phyloP scores from a whole-genome alignment of 1,140 invertebrate genomes.

The Melitaea cinxia region DNA sequence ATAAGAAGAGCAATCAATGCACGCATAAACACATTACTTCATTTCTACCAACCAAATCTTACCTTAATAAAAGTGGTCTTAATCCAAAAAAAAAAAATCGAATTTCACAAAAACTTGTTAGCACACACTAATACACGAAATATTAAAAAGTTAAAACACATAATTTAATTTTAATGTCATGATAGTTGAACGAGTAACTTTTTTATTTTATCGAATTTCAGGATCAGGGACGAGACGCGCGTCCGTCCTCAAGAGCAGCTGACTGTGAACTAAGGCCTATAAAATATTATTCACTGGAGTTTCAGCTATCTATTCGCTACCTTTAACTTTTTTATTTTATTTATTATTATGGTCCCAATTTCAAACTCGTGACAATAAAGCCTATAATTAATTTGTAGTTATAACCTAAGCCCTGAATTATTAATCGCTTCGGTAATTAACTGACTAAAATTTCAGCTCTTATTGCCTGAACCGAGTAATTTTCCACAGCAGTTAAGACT shows the following conservation, averaged over 20 bases:
- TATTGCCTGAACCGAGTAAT: not conserved
- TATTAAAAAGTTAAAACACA: not conserved
- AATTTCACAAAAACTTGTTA: conserved; percentile 18
- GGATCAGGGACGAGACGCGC: conserved; percentile 28
- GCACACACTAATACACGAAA: conserved; percentile 2
- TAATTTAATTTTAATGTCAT: conserved; percentile 1
- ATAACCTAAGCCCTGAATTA: too few relatives aligned
- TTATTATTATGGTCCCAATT: not conserved
- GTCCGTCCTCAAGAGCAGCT: conserved; percentile 36
- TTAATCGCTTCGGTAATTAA: not conserved
- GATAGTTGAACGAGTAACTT: conserved; percentile 15
- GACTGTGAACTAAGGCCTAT: conserved; percentile 41
- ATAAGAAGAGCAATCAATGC: conserved; percentile 38
- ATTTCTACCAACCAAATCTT: conserved; percentile 1
- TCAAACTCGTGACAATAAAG: too few relatives aligned
- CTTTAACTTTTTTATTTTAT: conserved; percentile 5
- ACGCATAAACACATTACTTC: conserved; percentile 27
- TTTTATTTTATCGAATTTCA: conserved; percentile 11
- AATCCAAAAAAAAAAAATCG: conserved; percentile 13
- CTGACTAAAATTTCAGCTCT: not conserved
- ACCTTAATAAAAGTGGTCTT: not conserved
- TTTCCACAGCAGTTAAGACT: too few relatives aligned
- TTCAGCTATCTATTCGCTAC: conserved; percentile 15
- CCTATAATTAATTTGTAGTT: too few relatives aligned
- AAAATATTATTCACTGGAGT: not conserved